phyloP scores from a whole-genome alignment of 1,140 invertebrate genomes.

The Formica exsecta region DNA sequence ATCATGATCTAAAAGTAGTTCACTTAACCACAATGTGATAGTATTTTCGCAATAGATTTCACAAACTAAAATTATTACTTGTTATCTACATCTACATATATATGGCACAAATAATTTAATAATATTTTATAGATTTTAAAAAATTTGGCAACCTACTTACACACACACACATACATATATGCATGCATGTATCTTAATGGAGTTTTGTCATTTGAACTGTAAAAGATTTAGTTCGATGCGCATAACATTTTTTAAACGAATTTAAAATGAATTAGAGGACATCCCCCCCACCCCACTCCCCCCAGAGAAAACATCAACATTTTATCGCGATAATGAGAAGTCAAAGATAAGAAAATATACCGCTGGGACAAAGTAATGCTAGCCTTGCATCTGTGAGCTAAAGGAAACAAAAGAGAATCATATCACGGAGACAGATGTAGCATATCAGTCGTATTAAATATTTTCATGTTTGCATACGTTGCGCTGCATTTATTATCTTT shows the following conservation, averaged over 20 bases:
- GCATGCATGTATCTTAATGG: background rate
- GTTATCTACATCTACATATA: background rate
- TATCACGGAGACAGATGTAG: constrained; percentile 41
- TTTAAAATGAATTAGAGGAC: constrained; percentile 7
- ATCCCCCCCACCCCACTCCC: background rate
- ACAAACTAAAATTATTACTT: background rate
- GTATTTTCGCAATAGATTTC: background rate
- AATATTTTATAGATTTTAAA: background rate
- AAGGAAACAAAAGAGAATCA: constrained; percentile 25
- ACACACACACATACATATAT: too few species aligned
- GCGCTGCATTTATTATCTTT: constrained; percentile 47
- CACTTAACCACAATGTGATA: background rate
- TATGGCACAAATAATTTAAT: background rate
- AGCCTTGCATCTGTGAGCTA: background rate
- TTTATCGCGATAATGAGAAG: constrained; percentile 22
- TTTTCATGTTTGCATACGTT: constrained; percentile 67
- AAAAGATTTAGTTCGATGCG: background rate
- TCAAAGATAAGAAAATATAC: constrained; percentile 13
- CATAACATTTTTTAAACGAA: background rate
- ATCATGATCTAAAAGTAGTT: background rate
- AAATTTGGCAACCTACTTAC: background rate
- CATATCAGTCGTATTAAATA: constrained; percentile 64
- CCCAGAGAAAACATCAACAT: background rate
- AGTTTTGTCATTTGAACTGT: constrained; percentile 1
- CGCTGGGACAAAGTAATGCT: background rate